Evolutionary conservation across 2,113 vertebrate genomes (phyloP), one percentile per base, ranked within the genome.

Genomic region (Myxocyprinus asiaticus): DNA sequence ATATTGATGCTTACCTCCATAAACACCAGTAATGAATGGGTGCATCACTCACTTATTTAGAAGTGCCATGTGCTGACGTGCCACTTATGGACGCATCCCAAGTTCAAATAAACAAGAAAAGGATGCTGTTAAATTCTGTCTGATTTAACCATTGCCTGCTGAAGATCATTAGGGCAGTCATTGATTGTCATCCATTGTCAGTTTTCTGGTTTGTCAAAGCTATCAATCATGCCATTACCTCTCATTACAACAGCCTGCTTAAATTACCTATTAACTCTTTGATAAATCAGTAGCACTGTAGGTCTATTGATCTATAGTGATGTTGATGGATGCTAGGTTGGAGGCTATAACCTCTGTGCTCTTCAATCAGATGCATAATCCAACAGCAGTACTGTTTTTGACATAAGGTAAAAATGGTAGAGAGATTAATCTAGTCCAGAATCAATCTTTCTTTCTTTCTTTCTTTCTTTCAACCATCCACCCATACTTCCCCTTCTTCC

Each of bases 191-290:
- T 74, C 73, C 44, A 58, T 56, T 68, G 80, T 82, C 79, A 72
- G 68, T 78, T 69, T 81, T 78, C 50, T 74, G 43, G 11, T 78
- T 76, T 44, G 77, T 71, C 77, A 42, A 51, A 70, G 68, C 68
- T 55, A 77, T 79, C 56, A 72, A 85, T 70, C 77, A 81, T 73
- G 70, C 17, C 69, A 63, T 83, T 33, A 6, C 44, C 50, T 55
- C 53, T 66, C 69, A 71, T 80, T 76, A 82, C 59, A 79, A 15
- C 44, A 66, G 55, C 64, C 68, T 62, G 55, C 61, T 42, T 83
- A 79, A 78, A 83, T 81, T 56, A 79, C 76, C 62, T 67, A 67
- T 76, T 69, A 81, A 74, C 67, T 53, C 58, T 58, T 78, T 83
- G 76, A 85, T 72, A 45, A 66, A 85, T 79, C 53, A 76, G 63